Conservation (phyloP, 2,113 vertebrate species). For the Ursus arctos region DNA sequence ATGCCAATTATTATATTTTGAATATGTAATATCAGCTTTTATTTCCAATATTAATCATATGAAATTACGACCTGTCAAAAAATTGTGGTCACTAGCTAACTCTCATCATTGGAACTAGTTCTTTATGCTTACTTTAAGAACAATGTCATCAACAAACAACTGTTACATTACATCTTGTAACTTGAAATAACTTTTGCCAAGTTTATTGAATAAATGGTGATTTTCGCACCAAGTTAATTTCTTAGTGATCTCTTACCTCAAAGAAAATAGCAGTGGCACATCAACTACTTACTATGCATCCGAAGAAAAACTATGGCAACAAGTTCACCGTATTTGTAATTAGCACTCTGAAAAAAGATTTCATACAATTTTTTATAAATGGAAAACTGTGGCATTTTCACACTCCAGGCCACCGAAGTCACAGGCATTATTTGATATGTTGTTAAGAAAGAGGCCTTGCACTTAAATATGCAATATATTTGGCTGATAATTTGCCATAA, state of each 20-base stretch:
- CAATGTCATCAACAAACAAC: not conserved
- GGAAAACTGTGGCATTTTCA: constrained; percentile 59
- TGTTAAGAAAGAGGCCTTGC: not conserved
- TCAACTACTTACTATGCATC: constrained; percentile 38
- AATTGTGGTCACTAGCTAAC: not conserved
- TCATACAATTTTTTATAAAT: constrained; percentile 12
- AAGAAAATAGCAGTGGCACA: not conserved
- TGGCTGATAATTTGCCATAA: constrained; percentile 6
- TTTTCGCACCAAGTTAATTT: constrained; percentile 65
- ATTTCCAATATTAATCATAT: not conserved
- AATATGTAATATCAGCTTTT: not conserved
- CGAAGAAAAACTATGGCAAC: constrained; percentile 9
- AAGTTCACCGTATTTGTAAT: constrained; percentile 65
- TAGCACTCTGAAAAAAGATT: constrained; percentile 48
- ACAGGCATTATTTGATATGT: constrained; percentile 42
- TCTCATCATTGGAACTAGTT: not conserved
- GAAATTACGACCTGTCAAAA: constrained; percentile 49
- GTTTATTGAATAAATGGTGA: constrained; percentile 10
- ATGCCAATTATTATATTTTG: not conserved
- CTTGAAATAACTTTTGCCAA: constrained; percentile 20
- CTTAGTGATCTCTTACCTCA: constrained; percentile 31
- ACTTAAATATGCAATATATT: not conserved
- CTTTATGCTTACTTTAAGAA: not conserved
- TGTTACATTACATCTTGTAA: not conserved
- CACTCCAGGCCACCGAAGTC: not conserved